These are phyloP conservation scores for Eulemur rubriventer DNA, from an alignment of 2,797 vertebrate genomes.

Conservation along the genomic window DNA sequence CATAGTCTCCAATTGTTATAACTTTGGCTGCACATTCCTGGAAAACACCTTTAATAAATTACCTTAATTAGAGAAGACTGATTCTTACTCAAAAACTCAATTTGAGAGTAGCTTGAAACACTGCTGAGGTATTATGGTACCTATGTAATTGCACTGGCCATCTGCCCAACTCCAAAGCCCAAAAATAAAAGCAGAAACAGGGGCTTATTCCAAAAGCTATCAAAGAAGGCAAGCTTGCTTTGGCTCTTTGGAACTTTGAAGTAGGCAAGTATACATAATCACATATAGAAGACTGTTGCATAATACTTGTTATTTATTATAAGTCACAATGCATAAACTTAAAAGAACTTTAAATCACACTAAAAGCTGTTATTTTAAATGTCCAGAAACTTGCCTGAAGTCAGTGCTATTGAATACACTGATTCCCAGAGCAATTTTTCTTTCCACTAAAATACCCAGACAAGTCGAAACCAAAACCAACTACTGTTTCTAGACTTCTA, in stretches of 20 bases:
- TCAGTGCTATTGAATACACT: not conserved
- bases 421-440: not conserved
- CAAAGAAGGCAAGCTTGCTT: not conserved
- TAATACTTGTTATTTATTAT: not conserved
- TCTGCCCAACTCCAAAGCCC: not conserved
- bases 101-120: not conserved
- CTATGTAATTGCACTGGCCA: not conserved
- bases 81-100: conserved; percentile 13
- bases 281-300: not conserved
- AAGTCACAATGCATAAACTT: not conserved
- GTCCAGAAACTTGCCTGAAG: not conserved
- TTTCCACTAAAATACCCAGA: not conserved
- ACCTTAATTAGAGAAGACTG: not conserved
- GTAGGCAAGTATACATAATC: not conserved
- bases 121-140: not conserved
- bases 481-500: conserved; percentile 16
- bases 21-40: not conserved
- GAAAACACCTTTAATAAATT: conserved; percentile 33
- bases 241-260: not conserved
- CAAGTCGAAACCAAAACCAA: conserved; percentile 1
- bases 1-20: not conserved
- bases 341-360: not conserved
- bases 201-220: not conserved
- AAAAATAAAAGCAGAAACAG: not conserved
- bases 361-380: not conserved